Conservation (phyloP, 2,797 vertebrate genomes). For the Alcedo atthis region DNA sequence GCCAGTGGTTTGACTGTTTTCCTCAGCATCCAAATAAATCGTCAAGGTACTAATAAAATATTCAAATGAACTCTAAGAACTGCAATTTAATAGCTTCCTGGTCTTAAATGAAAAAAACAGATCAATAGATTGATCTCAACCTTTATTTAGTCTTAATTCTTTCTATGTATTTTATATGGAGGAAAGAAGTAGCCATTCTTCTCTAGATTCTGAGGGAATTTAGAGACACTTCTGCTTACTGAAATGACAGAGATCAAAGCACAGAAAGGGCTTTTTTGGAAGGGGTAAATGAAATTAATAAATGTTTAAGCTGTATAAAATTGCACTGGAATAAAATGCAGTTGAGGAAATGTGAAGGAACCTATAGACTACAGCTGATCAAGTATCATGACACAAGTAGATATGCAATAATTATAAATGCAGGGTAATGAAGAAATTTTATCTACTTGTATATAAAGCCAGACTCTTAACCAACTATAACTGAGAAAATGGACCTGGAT, state of each 20-base stretch:
- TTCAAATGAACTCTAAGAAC: slow-evolving; percentile 2
- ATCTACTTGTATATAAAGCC: neutral
- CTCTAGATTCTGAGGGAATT: neutral
- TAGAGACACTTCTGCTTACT: neutral
- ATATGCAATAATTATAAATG: neutral
- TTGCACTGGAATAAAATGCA: neutral
- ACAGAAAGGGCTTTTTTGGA: neutral
- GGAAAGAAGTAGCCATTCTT: neutral
- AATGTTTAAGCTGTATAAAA: neutral
- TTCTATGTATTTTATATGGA: neutral
- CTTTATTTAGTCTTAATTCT: neutral
- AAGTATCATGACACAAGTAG: neutral
- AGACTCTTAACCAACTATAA: neutral
- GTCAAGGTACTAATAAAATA: neutral
- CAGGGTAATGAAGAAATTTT: neutral
- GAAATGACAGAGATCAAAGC: neutral
- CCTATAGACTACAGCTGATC: neutral
- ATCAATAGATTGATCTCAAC: neutral
- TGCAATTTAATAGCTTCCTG: neutral
- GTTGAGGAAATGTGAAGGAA: neutral
- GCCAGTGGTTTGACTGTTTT: neutral
- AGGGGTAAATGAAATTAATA: neutral
- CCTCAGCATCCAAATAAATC: neutral
- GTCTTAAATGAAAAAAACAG: neutral
- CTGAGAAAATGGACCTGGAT: neutral